A percentile compares a stretch with the other conserved stretches of the same genome.
Evolutionary conservation across 2,888 invertebrate species (phyloP).

Genomic region (Agriopis leucophaearia): DNA sequence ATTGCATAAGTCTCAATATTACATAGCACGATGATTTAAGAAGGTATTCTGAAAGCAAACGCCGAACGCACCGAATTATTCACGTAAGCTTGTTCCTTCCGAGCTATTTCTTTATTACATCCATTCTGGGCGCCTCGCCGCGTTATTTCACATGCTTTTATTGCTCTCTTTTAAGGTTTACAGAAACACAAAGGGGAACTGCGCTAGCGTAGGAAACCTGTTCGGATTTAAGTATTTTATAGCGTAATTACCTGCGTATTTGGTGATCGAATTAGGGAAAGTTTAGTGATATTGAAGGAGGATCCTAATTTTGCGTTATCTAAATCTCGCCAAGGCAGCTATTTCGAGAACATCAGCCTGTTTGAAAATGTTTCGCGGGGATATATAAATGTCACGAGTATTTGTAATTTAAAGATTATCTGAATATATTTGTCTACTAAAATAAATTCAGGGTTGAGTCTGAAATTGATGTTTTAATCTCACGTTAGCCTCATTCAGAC

Average conservation of each 20-base stretch:
- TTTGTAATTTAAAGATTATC: constrained; percentile 2
- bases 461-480: neutral
- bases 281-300: constrained; percentile 25
- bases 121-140: constrained; percentile 61
- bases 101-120: constrained; percentile 77
- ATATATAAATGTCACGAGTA: constrained; percentile 1
- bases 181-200: constrained; percentile 50
- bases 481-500: constrained; percentile 3
- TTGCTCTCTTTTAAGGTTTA: constrained; percentile 58
- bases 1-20: constrained; percentile 26
- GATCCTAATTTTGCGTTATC: constrained; percentile 24
- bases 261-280: constrained; percentile 33
- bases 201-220: constrained; percentile 45
- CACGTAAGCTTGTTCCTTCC: constrained; percentile 62
- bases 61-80: constrained; percentile 69
- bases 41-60: constrained; percentile 45
- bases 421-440: neutral
- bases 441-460: neutral
- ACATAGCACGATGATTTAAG: constrained; percentile 34
- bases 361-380: constrained; percentile 9
- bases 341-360: constrained; percentile 4
- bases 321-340: constrained; percentile 18
- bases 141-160: constrained; percentile 71
- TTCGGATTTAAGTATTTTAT: constrained; percentile 47
- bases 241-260: constrained; percentile 46